These are phyloP conservation scores for Trachurus trachurus DNA, from an alignment of 2,797 vertebrate genomes.

Conservation along the genomic window DNA sequence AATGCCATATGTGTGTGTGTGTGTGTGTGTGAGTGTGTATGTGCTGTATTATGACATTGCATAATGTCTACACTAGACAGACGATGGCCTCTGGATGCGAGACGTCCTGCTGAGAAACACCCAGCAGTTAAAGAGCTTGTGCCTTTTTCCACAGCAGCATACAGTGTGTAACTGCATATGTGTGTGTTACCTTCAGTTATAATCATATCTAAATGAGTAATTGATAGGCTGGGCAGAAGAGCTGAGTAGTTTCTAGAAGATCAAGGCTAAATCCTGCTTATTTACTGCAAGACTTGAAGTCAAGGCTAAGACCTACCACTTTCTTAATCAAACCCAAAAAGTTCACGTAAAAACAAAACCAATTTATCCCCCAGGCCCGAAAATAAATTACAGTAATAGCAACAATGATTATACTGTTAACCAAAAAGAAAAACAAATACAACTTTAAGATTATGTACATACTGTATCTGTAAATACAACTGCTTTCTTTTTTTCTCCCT, in stretches of 20 bases:
- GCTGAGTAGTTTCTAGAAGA: constrained; percentile 70
- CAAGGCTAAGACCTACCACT: constrained; percentile 75
- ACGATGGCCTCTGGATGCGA: constrained; percentile 56
- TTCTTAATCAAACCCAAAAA: constrained; percentile 58
- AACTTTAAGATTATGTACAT: constrained; percentile 82
- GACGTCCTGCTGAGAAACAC: constrained; percentile 48
- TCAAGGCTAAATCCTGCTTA: constrained; percentile 80
- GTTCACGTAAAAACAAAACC: constrained; percentile 59
- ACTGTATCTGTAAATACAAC: constrained; percentile 75
- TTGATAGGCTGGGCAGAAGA: constrained; percentile 64
- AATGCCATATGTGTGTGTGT: constrained; percentile 29
- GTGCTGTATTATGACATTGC: constrained; percentile 72
- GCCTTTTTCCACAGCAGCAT: constrained; percentile 76
- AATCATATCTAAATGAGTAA: constrained; percentile 50
- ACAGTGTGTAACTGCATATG: constrained; percentile 58
- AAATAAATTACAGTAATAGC: constrained; percentile 82
- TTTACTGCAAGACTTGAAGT: constrained; percentile 71
- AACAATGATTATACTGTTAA: constrained; percentile 73
- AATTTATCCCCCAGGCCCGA: constrained; percentile 21
- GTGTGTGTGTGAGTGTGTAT: constrained; percentile 25
- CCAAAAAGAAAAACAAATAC: constrained; percentile 66
- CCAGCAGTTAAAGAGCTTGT: constrained; percentile 71
- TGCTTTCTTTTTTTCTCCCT: constrained; percentile 52
- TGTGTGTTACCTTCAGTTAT: constrained; percentile 60
- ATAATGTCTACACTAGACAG: constrained; percentile 72